phyloP scores from a whole-genome alignment of 2,113 vertebrate species.

The Rynchops niger region DNA sequence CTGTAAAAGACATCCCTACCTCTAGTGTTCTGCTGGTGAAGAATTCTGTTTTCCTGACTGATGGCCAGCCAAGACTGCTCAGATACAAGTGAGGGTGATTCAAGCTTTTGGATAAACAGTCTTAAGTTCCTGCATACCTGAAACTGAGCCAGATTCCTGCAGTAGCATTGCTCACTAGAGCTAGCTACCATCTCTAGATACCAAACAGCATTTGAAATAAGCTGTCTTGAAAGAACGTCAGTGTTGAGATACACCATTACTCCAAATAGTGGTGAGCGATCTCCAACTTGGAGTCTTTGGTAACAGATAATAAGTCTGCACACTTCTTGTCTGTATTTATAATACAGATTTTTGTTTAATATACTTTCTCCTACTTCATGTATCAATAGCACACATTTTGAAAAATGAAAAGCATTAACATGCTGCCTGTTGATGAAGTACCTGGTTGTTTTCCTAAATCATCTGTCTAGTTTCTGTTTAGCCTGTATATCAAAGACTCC shows the following conservation, averaged over 20 bases:
- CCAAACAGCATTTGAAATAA: neutral
- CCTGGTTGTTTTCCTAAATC: neutral
- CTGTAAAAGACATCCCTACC: neutral
- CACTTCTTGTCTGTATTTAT: neutral
- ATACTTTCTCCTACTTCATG: neutral
- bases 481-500: neutral
- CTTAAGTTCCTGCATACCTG: conserved; percentile 57
- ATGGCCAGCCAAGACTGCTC: conserved; percentile 41
- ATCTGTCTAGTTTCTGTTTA: neutral
- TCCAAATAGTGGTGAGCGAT: neutral
- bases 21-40: neutral
- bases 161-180: neutral
- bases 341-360: neutral
- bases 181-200: neutral
- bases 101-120: conserved; percentile 45
- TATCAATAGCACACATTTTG: neutral
- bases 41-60: conserved; percentile 30
- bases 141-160: conserved; percentile 46
- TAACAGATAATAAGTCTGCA: neutral
- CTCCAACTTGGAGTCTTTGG: neutral
- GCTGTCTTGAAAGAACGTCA: neutral
- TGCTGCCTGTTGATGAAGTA: neutral
- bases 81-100: conserved; percentile 29
- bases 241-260: neutral
- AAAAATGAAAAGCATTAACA: neutral